Conservation (phyloP, 2,797 vertebrate genomes). For the Lepus townsendii region DNA sequence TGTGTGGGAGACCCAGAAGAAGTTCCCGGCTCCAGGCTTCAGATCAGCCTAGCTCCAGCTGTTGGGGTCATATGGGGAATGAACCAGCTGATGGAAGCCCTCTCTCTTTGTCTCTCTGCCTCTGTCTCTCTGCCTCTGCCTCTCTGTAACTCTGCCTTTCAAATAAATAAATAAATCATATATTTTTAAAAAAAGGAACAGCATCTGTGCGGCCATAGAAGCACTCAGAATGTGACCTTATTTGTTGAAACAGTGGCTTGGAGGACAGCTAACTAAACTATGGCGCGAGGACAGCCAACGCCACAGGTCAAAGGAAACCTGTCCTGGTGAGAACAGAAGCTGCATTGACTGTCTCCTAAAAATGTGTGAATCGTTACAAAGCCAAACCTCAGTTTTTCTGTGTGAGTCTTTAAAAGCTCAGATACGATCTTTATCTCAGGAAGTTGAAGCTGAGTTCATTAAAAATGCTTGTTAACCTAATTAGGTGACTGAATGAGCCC, state of each 20-base stretch:
- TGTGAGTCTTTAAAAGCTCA: conserved; percentile 67
- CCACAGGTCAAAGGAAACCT: not conserved
- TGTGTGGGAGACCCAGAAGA: too few relatives aligned
- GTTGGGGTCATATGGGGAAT: too few relatives aligned
- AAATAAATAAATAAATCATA: too few relatives aligned
- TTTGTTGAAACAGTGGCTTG: not conserved
- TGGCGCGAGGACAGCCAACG: not conserved
- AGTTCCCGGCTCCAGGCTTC: too few relatives aligned
- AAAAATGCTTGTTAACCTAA: conserved; percentile 65
- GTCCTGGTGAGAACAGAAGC: not conserved
- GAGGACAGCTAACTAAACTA: conserved; percentile 30
- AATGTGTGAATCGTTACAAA: not conserved
- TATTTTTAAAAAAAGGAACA: not conserved
- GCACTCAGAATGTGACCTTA: not conserved
- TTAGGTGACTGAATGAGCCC: conserved; percentile 39
- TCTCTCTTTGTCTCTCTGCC: too few relatives aligned
- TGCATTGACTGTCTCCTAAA: not conserved
- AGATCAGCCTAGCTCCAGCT: too few relatives aligned
- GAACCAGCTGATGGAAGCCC: too few relatives aligned
- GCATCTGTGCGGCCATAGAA: not conserved
- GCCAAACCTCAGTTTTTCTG: conserved; percentile 32
- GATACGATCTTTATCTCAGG: conserved; percentile 18
- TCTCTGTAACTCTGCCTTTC: too few relatives aligned
- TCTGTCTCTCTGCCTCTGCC: too few relatives aligned
- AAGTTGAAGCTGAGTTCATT: conserved; percentile 57